Evolutionary conservation across 2,888 invertebrate species (phyloP), one percentile per base, ranked within the genome.

Genomic region (Mamestra brassicae): DNA sequence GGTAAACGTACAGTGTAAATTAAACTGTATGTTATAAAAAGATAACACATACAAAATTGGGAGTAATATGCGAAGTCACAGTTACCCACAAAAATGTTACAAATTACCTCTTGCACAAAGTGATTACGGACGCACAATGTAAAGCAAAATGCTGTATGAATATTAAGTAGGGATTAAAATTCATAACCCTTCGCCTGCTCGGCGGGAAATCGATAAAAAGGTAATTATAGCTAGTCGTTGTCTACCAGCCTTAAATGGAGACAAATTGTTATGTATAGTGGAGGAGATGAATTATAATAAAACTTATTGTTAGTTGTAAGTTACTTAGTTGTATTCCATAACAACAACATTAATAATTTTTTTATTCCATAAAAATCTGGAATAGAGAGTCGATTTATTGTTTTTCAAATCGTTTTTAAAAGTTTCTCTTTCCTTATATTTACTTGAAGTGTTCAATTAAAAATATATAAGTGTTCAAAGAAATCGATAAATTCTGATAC

Each of bases 141-240:
- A 50, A 81, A 68, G 50, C 81, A 45, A 66, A 80, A 76, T 17
- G 68, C 76, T 47, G 68, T 55, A 55, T 81, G 78, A 61, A 79
- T 81, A 81, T 76, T 82, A 77, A 79, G 26, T 11, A 62, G 57
- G 45, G 13, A 70, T 79, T 76, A 81, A 81, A 66, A 79, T 79
- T 82, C 79, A 81, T 70, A 76, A 76, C 61, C 57, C 38, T 61
- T 47, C 57, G 52, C 55, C 13, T 52, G 52, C 17, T 52, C 34
- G 50, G 38, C 15, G 11, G n/a, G 15, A 62, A 81, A 76, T 82
- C 77, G 70, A 79, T 82, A 70, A 66, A 70, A 79, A 69, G 36
- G 3, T 47, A 58, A 79, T 70, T 76, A 79, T 52, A 52, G 55
- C 42, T 64, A 36, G 55, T 45, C 38, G 11, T 38, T 67, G 65